A percentile compares a stretch with the other conserved stretches of the same genome.
phyloP scores from a whole-genome alignment of 2,113 vertebrate genomes.

The Grantiella picta region DNA sequence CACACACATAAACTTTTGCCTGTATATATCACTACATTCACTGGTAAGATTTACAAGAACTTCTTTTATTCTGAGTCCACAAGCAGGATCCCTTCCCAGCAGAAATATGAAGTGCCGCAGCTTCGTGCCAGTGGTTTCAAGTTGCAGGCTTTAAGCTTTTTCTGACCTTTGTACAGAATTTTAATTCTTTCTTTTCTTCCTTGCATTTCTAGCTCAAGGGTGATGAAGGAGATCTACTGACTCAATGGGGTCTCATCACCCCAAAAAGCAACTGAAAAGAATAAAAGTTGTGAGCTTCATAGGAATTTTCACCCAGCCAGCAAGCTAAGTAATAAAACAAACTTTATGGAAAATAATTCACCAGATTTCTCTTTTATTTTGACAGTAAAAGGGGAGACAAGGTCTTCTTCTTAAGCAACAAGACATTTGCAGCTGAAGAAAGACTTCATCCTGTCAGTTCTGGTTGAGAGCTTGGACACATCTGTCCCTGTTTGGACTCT shows the following conservation, averaged over 20 bases:
- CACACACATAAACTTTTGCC: neutral
- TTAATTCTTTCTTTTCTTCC: slow-evolving; percentile 44
- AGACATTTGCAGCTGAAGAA: neutral
- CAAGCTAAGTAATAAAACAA: slow-evolving; percentile 22
- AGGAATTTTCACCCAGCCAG: neutral
- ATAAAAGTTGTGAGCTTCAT: neutral
- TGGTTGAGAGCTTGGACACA: neutral
- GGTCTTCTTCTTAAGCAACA: neutral
- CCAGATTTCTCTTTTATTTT: slow-evolving; percentile 2
- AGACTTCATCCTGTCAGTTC: neutral
- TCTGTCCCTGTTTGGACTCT: neutral
- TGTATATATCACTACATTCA: neutral
- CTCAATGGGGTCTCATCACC: neutral
- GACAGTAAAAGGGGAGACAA: neutral
- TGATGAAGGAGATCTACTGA: slow-evolving; percentile 2
- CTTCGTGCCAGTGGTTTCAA: slow-evolving; percentile 61
- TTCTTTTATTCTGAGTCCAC: slow-evolving; percentile 34
- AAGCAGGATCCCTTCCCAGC: slow-evolving; percentile 36
- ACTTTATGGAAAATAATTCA: neutral
- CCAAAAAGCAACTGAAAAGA: neutral
- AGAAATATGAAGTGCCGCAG: slow-evolving; percentile 50
- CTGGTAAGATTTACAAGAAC: slow-evolving; percentile 10
- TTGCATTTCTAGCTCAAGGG: slow-evolving; percentile 23
- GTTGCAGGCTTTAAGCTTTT: slow-evolving; percentile 65
- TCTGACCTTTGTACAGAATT: slow-evolving; percentile 66